Conservation (phyloP, 2,888 invertebrate species). For the Thelaira solivaga region DNA sequence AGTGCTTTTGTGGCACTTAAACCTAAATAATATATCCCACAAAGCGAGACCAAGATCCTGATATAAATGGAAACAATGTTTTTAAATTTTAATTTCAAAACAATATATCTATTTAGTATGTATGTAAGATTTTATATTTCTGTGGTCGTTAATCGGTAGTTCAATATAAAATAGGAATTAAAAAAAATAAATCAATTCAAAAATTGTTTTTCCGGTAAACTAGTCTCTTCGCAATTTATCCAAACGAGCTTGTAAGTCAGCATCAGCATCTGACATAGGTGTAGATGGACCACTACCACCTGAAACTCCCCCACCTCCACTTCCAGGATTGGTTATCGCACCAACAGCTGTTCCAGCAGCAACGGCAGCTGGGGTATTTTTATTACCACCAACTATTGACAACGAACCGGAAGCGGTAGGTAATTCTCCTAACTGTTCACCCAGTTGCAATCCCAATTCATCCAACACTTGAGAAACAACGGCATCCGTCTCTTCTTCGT, state of each 20-base stretch:
- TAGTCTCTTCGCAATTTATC: constrained; percentile 95
- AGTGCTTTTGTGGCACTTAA: too few species aligned
- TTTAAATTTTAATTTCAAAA: too few species aligned
- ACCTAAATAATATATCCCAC: too few species aligned
- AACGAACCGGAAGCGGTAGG: constrained; percentile 82
- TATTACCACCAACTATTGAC: constrained; percentile 80
- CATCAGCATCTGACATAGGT: constrained; percentile 90
- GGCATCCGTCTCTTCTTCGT: constrained; percentile 98
- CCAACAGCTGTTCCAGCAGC: constrained; percentile 75
- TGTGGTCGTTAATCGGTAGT: constrained; percentile 24
- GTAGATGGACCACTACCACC: constrained; percentile 78
- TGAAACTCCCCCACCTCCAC: constrained; percentile 68
- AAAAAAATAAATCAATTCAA: constrained; percentile 7
- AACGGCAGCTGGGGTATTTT: constrained; percentile 81
- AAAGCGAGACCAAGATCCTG: too few species aligned
- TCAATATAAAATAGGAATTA: constrained; percentile 24
- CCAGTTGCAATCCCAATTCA: constrained; percentile 96
- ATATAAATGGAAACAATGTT: too few species aligned
- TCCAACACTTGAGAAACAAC: constrained; percentile 97
- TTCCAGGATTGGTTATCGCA: constrained; percentile 75
- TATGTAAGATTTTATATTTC: constrained; percentile 7
- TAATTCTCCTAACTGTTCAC: constrained; percentile 92
- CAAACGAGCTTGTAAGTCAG: constrained; percentile 96
- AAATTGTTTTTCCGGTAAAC: neutral
- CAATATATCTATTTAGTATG: too few species aligned